A percentile compares a stretch with the other conserved stretches of the same genome.
These are phyloP conservation scores for Darevskia mixta DNA, from an alignment of 2,797 vertebrate genomes.

Conservation along the genomic window DNA sequence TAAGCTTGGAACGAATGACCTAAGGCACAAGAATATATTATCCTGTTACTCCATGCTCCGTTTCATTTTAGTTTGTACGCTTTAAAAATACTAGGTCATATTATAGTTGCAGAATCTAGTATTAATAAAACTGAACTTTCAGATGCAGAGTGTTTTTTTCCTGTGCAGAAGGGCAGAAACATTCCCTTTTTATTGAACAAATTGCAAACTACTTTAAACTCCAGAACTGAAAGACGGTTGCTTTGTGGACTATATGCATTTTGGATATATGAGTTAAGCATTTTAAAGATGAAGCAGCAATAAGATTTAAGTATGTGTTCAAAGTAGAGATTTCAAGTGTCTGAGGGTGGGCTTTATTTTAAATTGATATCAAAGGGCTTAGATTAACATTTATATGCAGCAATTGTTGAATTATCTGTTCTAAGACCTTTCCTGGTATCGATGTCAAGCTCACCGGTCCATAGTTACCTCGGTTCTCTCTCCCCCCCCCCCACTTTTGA, in stretches of 20 bases:
- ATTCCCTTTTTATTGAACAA: constrained; percentile 39
- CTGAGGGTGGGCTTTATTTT: not conserved
- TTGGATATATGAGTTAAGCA: not conserved
- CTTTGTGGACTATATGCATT: not conserved
- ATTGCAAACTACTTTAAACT: constrained; percentile 26
- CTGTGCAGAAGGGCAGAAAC: constrained; percentile 44
- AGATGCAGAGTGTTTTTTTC: not conserved
- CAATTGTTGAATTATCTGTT: too few relatives aligned
- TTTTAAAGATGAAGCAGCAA: not conserved
- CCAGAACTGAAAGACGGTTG: not conserved
- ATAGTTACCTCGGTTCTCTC: too few relatives aligned
- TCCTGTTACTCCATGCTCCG: constrained; percentile 43
- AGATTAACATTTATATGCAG: not conserved
- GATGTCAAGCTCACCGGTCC: too few relatives aligned
- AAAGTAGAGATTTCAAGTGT: constrained; percentile 31
- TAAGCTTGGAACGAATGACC: constrained; percentile 66
- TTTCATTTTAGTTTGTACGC: constrained; percentile 63
- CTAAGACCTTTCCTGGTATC: too few relatives aligned
- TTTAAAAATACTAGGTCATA: constrained; percentile 57
- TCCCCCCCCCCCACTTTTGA: too few relatives aligned
- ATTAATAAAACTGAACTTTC: constrained; percentile 52
- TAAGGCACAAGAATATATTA: constrained; percentile 58
- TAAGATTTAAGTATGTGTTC: constrained; percentile 18
- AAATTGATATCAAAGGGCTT: constrained; percentile 25
- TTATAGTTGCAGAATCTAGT: constrained; percentile 45